Evolutionary conservation across 2,113 vertebrate genomes (phyloP).

Genomic region (Lutjanus erythropterus): DNA sequence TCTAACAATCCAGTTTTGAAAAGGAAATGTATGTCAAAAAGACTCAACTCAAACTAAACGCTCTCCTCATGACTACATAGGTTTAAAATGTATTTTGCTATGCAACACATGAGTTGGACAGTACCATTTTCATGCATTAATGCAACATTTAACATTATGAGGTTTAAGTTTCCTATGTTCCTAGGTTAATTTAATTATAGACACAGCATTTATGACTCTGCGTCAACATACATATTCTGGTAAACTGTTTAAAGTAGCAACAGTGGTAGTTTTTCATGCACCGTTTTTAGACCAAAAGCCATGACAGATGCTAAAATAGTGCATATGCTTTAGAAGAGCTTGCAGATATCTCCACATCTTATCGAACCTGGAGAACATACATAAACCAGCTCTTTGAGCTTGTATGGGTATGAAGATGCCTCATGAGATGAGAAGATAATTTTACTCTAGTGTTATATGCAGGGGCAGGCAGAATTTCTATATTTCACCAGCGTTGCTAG

Average conservation of each 20-base stretch:
- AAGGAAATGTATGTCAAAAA: background rate
- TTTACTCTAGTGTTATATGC: conserved; percentile 66
- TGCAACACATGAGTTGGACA: background rate
- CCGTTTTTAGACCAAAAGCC: conserved; percentile 21
- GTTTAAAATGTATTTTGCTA: background rate
- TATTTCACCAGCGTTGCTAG: conserved; percentile 78
- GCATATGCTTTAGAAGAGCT: conserved; percentile 31
- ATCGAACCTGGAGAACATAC: conserved; percentile 45
- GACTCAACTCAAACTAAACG: background rate
- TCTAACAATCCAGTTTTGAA: background rate
- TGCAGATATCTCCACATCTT: conserved; percentile 64
- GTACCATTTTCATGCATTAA: background rate
- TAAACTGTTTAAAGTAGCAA: conserved; percentile 29
- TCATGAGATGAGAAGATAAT: conserved; percentile 81
- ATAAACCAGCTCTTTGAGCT: conserved; percentile 38
- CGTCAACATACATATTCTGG: background rate
- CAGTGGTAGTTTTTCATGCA: background rate
- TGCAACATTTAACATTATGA: background rate
- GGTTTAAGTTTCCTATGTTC: background rate
- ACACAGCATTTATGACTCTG: background rate
- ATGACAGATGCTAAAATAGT: conserved; percentile 56
- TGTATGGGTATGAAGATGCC: conserved; percentile 67
- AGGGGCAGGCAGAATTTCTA: conserved; percentile 71
- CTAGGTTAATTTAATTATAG: background rate
- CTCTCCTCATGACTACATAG: background rate